Conservation (phyloP, 2,888 invertebrate species). For the Eupithecia vulgata region DNA sequence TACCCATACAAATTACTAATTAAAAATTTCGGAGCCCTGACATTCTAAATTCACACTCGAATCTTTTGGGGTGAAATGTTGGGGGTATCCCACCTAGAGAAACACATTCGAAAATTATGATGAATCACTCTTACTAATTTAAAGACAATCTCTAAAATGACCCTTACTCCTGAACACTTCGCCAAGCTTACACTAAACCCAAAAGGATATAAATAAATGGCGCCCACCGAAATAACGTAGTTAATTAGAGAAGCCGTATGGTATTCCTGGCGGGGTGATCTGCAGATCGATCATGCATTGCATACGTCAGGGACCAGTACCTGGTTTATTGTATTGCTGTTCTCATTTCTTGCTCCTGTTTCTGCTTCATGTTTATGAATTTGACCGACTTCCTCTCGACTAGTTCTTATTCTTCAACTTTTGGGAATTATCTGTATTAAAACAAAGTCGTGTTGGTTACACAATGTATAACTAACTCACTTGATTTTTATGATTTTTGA, state of each 20-base stretch:
- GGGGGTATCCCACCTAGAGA: neutral
- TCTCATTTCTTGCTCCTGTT: constrained; percentile 3
- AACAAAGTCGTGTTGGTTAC: too few species aligned
- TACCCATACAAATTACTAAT: neutral
- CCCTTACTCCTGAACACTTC: neutral
- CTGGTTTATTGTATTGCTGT: constrained; percentile 1
- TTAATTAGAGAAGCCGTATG: constrained; percentile 49
- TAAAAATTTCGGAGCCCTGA: neutral
- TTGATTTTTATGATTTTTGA: too few species aligned
- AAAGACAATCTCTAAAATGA: neutral
- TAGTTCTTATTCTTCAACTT: too few species aligned
- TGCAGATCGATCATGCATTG: constrained; percentile 57
- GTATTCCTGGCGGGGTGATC: constrained; percentile 67
- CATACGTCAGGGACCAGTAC: constrained; percentile 26
- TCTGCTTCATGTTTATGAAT: neutral
- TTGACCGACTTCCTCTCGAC: too few species aligned
- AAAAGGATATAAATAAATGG: constrained; percentile 9
- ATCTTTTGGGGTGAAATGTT: neutral
- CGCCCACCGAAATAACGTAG: constrained; percentile 33
- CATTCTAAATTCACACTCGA: neutral
- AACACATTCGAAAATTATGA: neutral
- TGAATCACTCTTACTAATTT: neutral
- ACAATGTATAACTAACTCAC: too few species aligned
- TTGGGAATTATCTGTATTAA: too few species aligned
- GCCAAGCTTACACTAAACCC: neutral